These are phyloP conservation scores for Cephalopachus bancanus DNA, from an alignment of 2,797 vertebrate species.

Conservation along the genomic window DNA sequence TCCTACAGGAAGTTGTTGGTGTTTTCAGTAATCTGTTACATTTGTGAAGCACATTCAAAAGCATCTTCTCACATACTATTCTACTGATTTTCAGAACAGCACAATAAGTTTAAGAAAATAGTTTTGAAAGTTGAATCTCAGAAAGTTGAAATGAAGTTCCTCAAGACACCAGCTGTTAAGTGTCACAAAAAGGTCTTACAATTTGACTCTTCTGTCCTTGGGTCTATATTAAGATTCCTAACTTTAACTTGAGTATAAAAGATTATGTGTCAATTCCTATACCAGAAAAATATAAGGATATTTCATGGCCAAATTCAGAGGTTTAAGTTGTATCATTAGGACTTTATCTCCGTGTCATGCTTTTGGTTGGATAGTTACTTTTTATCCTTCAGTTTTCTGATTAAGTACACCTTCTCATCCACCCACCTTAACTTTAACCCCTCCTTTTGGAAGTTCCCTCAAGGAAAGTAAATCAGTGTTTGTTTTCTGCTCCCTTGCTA, in stretches of 20 bases:
- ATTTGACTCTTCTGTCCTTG: background rate
- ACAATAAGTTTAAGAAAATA: background rate
- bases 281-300: background rate
- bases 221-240: background rate
- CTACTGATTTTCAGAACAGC: background rate
- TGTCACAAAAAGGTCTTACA: background rate
- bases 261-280: background rate
- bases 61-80: background rate
- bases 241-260: background rate
- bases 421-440: background rate
- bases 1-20: background rate
- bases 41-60: background rate
- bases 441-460: background rate
- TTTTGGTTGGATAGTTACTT: background rate
- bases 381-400: background rate
- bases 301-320: background rate
- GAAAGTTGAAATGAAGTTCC: conserved; percentile 12
- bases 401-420: background rate
- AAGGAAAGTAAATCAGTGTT: background rate
- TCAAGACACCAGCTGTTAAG: conserved; percentile 2
- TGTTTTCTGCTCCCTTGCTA: background rate
- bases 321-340: background rate
- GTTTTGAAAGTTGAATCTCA: background rate
- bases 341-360: accelerated
- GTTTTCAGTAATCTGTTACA: background rate